Conservation (phyloP, 2,113 vertebrate genomes). For the Tragelaphus buxtoni region DNA sequence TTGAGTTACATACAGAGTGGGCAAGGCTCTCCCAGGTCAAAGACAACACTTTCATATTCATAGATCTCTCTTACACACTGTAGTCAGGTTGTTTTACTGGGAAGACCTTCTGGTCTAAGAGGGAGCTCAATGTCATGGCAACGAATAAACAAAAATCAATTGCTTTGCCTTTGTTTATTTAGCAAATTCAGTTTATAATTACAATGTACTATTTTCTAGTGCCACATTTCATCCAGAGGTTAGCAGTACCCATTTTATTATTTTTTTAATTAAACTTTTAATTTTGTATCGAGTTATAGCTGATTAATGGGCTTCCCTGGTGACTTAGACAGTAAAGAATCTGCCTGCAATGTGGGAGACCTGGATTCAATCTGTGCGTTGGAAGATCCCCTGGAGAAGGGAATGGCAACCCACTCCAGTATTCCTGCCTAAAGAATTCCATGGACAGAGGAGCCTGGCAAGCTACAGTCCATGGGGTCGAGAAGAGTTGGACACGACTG, state of each 20-base stretch:
- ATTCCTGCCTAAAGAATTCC: background rate
- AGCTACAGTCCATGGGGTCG: background rate
- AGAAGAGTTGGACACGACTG: background rate
- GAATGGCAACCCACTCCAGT: background rate
- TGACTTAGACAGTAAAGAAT: background rate
- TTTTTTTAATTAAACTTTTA: background rate
- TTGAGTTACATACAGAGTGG: background rate
- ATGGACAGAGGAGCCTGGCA: background rate
- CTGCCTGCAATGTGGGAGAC: background rate
- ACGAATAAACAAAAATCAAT: background rate
- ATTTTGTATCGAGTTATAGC: background rate
- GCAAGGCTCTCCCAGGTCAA: background rate
- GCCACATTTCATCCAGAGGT: background rate
- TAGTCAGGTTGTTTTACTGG: background rate
- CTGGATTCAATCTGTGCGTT: rapidly evolving
- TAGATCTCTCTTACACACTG: background rate
- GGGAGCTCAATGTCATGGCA: background rate
- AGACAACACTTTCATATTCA: background rate
- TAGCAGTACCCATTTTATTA: background rate
- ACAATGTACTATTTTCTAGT: background rate
- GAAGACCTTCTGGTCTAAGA: background rate
- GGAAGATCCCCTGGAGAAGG: background rate
- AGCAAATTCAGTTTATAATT: background rate
- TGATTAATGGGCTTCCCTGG: background rate
- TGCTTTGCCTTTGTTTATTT: background rate